phyloP scores from a whole-genome alignment of 2,888 invertebrate genomes.

The Sericinus montela region DNA sequence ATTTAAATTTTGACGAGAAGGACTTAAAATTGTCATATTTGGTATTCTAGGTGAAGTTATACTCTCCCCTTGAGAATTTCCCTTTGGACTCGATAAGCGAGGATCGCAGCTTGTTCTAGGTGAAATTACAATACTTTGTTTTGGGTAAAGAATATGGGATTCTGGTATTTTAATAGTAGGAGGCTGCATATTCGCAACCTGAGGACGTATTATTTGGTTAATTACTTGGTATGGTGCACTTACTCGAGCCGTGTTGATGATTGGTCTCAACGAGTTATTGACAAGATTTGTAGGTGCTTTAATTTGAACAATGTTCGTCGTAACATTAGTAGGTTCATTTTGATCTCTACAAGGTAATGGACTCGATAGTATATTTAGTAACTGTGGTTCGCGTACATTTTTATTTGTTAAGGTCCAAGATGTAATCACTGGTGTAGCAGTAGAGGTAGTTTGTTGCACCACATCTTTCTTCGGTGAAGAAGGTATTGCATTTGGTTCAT shows the following conservation, averaged over 20 bases:
- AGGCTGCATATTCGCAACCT: slow-evolving; percentile 78
- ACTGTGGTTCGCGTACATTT: slow-evolving; percentile 60
- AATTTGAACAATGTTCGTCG: slow-evolving; percentile 67
- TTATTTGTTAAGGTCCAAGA: slow-evolving; percentile 76
- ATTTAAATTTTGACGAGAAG: slow-evolving; percentile 57
- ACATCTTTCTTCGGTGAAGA: slow-evolving; percentile 45
- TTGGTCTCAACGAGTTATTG: slow-evolving; percentile 50
- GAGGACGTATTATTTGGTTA: slow-evolving; percentile 59
- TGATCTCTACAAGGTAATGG: slow-evolving; percentile 45
- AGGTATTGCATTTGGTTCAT: slow-evolving; percentile 45
- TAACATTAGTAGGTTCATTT: slow-evolving; percentile 56
- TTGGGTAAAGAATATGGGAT: slow-evolving; percentile 67
- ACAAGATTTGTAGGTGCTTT: slow-evolving; percentile 51
- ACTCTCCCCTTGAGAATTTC: slow-evolving; percentile 51
- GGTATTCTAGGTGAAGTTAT: slow-evolving; percentile 59
- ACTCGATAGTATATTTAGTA: slow-evolving; percentile 55
- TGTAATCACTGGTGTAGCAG: slow-evolving; percentile 76
- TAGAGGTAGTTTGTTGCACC: slow-evolving; percentile 55
- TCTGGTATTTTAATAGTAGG: slow-evolving; percentile 84
- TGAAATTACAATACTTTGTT: slow-evolving; percentile 67
- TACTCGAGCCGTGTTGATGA: slow-evolving; percentile 51
- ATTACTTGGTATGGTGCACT: slow-evolving; percentile 67
- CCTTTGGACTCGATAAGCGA: slow-evolving; percentile 64
- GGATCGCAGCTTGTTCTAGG: slow-evolving; percentile 61
- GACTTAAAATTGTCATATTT: slow-evolving; percentile 61